Evolutionary conservation across 2,113 vertebrate genomes (phyloP).

Genomic region (Lanius ludovicianus): DNA sequence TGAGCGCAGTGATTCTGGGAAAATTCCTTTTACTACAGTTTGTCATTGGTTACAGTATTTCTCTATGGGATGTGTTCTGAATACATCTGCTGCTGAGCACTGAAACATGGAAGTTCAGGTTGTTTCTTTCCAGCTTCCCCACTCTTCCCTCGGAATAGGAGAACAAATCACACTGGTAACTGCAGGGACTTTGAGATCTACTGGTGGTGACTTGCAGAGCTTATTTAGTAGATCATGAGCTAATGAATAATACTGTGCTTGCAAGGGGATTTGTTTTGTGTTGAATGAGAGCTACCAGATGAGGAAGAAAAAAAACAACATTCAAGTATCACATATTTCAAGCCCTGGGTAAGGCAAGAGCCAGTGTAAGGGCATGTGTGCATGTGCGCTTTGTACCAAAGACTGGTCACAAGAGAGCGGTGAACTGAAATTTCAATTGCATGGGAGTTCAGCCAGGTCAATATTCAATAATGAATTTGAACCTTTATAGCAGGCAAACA

Average conservation of each 20-base stretch:
- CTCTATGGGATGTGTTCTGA: background rate
- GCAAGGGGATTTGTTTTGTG: background rate
- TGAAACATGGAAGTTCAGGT: background rate
- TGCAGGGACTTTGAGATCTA: background rate
- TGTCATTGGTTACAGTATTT: background rate
- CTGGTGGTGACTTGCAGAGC: background rate
- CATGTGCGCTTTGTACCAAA: background rate
- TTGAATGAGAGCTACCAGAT: background rate
- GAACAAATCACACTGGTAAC: background rate
- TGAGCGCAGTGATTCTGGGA: background rate
- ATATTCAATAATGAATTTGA: background rate
- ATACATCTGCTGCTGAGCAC: background rate
- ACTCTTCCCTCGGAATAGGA: background rate
- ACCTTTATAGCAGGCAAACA: background rate
- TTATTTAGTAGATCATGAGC: background rate
- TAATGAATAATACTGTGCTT: background rate
- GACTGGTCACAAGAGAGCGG: background rate
- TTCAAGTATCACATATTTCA: background rate
- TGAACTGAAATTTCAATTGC: background rate
- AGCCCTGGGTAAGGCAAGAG: background rate
- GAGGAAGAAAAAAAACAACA: background rate
- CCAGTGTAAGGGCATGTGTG: background rate
- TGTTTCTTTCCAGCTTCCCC: background rate
- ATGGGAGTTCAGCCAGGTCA: background rate
- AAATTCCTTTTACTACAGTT: background rate